phyloP scores from a whole-genome alignment of 2,888 invertebrate genomes.

The Platycheirus rosarum region DNA sequence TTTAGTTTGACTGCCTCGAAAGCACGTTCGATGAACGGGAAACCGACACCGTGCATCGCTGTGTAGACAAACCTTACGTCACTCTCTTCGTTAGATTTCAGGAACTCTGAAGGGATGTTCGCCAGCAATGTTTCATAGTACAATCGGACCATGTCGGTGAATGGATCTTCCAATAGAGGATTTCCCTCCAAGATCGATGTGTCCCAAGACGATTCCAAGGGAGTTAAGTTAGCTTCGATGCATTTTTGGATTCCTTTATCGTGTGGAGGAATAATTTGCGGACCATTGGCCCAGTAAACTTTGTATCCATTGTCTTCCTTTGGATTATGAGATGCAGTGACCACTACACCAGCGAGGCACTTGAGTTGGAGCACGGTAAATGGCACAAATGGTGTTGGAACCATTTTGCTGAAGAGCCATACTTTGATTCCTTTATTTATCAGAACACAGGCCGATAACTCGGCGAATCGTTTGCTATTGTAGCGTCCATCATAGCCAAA shows the following conservation, averaged over 20 bases:
- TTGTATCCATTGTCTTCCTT: conserved; percentile 98
- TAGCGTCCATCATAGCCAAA: conserved; percentile 96
- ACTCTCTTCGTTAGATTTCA: conserved; percentile 84
- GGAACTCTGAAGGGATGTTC: conserved; percentile 84
- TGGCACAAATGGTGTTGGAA: conserved; percentile 97
- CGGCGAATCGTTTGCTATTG: conserved; percentile 92
- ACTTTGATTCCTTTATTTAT: conserved; percentile 89
- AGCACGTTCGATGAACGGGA: conserved; percentile 88
- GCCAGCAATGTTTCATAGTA: conserved; percentile 87
- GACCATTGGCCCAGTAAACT: conserved; percentile 97
- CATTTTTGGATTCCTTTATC: conserved; percentile 92
- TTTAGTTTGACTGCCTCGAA: conserved; percentile 90
- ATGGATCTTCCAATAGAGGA: conserved; percentile 87
- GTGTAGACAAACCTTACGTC: conserved; percentile 92
- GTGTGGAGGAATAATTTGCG: conserved; percentile 96
- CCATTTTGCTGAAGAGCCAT: conserved; percentile 90
- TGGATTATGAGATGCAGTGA: conserved; percentile 98
- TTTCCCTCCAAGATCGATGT: conserved; percentile 84
- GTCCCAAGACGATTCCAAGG: conserved; percentile 91
- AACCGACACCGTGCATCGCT: conserved; percentile 99
- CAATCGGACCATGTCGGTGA: conserved; percentile 85
- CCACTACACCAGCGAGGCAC: conserved; percentile 94
- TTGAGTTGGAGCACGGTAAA: conserved; percentile 90
- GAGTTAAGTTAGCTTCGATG: conserved; percentile 90
- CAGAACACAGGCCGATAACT: conserved; percentile 93